phyloP scores from a whole-genome alignment of 2,113 vertebrate species.

The Crotalus horridus region DNA sequence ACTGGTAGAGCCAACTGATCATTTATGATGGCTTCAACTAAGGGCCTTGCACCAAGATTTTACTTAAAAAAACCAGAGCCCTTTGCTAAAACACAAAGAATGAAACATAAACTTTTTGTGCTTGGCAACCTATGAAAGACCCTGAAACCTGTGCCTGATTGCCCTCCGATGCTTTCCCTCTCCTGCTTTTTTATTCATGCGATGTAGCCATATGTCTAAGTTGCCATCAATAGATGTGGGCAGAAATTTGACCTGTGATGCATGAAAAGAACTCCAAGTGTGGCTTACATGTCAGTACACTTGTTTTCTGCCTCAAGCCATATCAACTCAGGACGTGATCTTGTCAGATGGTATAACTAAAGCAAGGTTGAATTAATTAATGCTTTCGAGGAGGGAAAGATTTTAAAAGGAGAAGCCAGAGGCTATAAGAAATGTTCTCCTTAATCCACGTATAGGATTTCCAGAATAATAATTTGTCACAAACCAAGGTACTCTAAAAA shows the following conservation, averaged over 20 bases:
- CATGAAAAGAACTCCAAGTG: constrained; percentile 18
- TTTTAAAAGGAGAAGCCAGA: constrained; percentile 36
- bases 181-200: neutral
- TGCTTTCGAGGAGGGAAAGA: neutral
- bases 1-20: constrained; percentile 30
- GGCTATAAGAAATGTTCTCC: neutral
- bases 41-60: constrained; percentile 36
- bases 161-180: neutral
- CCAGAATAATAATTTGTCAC: constrained; percentile 12
- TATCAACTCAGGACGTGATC: constrained; percentile 33
- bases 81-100: constrained; percentile 23
- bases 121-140: neutral
- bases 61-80: constrained; percentile 34
- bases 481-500: neutral
- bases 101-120: neutral
- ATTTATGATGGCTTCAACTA: constrained; percentile 28
- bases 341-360: constrained; percentile 27
- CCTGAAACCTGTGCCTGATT: neutral
- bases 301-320: constrained; percentile 35
- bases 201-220: constrained; percentile 17
- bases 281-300: constrained; percentile 24
- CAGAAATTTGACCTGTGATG: constrained; percentile 26
- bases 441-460: constrained; percentile 13
- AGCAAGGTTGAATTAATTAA: constrained; percentile 33
- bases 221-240: constrained; percentile 33